These are phyloP conservation scores for Pseudomyrmex gracilis DNA, from an alignment of 1,140 invertebrate genomes.

Conservation along the genomic window DNA sequence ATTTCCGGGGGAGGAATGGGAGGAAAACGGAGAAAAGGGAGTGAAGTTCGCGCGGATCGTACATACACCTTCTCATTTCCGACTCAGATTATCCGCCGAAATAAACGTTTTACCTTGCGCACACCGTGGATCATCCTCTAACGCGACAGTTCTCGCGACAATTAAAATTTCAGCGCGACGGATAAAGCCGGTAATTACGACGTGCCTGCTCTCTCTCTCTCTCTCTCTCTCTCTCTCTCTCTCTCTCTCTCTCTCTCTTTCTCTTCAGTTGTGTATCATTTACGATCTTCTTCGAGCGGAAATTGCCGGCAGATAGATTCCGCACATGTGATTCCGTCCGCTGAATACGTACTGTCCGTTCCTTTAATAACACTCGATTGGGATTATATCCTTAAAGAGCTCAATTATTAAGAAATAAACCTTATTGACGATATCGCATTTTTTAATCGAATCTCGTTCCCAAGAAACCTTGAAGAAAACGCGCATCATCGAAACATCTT, in stretches of 20 bases:
- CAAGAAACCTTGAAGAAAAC: too few species aligned
- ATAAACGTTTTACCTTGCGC: slow-evolving; percentile 64
- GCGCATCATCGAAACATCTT: not conserved
- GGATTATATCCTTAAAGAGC: not conserved
- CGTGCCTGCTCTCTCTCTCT: not conserved
- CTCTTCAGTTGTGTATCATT: slow-evolving; percentile 35
- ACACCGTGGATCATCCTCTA: slow-evolving; percentile 56
- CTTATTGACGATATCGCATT: not conserved
- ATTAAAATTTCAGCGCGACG: slow-evolving; percentile 47
- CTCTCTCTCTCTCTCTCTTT: too few species aligned
- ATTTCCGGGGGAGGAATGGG: not conserved
- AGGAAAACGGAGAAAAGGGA: too few species aligned
- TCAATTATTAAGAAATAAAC: too few species aligned
- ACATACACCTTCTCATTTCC: slow-evolving; percentile 61
- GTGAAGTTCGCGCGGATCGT: slow-evolving; percentile 17
- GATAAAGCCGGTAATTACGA: slow-evolving; percentile 46
- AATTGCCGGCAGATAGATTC: slow-evolving; percentile 28
- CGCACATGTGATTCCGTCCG: slow-evolving; percentile 5
- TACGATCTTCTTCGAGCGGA: slow-evolving; percentile 24
- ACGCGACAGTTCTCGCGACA: slow-evolving; percentile 22
- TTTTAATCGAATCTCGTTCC: not conserved
- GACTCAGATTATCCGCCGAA: slow-evolving; percentile 57
- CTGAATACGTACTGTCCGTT: not conserved
- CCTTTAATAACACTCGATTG: not conserved
- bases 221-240: too few species aligned